Percentiles rank a stretch among this genome's conserved stretches.
Evolutionary conservation across 2,888 invertebrate genomes (phyloP).

Genomic region (Netelia fuscicornis): DNA sequence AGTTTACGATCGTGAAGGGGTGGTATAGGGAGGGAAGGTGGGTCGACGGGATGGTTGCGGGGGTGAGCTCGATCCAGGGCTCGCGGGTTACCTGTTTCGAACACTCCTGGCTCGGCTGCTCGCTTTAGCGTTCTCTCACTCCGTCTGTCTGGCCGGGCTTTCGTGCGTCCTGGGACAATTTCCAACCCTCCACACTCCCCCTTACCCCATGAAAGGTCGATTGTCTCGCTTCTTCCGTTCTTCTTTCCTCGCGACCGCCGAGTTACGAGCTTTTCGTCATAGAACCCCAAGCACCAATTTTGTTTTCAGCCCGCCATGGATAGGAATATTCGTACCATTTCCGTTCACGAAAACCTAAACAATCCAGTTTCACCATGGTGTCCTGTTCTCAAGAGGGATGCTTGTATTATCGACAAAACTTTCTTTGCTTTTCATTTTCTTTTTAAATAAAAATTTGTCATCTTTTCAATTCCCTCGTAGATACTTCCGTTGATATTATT

Average conservation of each 20-base stretch:
- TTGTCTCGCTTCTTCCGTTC: constrained; percentile 45
- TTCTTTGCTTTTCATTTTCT: not conserved
- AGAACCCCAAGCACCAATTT: constrained; percentile 60
- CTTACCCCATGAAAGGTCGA: constrained; percentile 23
- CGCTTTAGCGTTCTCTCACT: constrained; percentile 45
- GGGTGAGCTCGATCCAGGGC: constrained; percentile 44
- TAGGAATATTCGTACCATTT: constrained; percentile 34
- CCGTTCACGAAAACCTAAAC: constrained; percentile 16
- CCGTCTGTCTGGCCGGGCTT: constrained; percentile 53
- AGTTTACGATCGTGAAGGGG: constrained; percentile 81
- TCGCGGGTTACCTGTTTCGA: constrained; percentile 77
- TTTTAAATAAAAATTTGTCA: not conserved
- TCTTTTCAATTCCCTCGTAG: not conserved
- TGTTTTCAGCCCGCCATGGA: constrained; percentile 61
- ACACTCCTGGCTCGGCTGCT: constrained; percentile 68
- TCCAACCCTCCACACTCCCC: constrained; percentile 33
- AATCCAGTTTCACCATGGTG: not conserved
- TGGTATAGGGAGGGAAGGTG: constrained; percentile 11
- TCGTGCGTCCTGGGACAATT: constrained; percentile 60
- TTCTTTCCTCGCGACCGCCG: constrained; percentile 24
- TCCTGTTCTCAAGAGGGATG: too few species aligned
- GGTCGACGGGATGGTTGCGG: not conserved
- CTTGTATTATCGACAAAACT: not conserved
- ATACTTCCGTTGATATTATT: too few species aligned
- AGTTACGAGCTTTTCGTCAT: constrained; percentile 57